These are phyloP conservation scores for Cryptophagus acutangulus DNA, from an alignment of 2,888 invertebrate species.

Conservation along the genomic window DNA sequence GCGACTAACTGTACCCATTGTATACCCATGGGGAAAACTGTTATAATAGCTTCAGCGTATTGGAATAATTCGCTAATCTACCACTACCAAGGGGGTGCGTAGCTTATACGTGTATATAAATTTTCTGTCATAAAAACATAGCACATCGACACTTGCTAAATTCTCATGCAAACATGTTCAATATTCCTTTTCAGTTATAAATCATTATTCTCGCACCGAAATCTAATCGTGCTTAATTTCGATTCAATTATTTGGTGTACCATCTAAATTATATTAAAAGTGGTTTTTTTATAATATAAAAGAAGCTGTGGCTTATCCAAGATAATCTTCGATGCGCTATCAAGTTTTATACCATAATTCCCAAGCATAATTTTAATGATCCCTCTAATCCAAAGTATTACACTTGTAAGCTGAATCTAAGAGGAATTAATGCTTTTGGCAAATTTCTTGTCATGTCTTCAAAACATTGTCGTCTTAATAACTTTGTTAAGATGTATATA, in stretches of 20 bases:
- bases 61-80: conserved; percentile 48
- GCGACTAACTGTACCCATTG: no score
- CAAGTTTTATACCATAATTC: conserved; percentile 51
- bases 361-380: conserved; percentile 51
- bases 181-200: no score
- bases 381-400: conserved; percentile 49
- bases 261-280: no score
- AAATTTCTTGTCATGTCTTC: conserved; percentile 45
- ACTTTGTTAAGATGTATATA: no score
- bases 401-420: conserved; percentile 47
- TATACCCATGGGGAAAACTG: conserved; percentile 29
- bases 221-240: no score
- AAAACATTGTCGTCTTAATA: conserved; percentile 33
- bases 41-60: conserved; percentile 41
- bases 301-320: no score
- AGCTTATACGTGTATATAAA: conserved; percentile 35
- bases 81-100: conserved; percentile 38
- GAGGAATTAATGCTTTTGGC: conserved; percentile 47
- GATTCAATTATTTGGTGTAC: no score
- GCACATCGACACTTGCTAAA: conserved; percentile 40
- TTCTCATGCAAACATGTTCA: conserved; percentile 39
- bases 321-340: conserved; percentile 50
- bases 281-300: no score
- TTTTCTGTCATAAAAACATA: no score
- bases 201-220: no score